Conservation (phyloP, 2,888 invertebrate species). For the Halictus ligatus region DNA sequence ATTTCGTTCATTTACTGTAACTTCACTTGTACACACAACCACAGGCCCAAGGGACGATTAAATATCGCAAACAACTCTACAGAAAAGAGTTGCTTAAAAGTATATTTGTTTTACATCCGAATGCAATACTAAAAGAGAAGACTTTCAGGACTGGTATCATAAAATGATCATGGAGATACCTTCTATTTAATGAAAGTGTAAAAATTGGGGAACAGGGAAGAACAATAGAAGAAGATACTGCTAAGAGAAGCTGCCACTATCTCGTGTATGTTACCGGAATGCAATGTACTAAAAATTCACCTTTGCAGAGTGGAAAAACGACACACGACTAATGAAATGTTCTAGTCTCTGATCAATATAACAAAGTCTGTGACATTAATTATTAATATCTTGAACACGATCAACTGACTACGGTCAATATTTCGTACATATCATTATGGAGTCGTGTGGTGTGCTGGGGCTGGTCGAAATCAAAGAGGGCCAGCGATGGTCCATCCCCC, state of each 20-base stretch:
- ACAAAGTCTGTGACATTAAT: not conserved
- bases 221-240: not conserved
- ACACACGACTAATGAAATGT: not conserved
- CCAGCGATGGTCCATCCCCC: not conserved
- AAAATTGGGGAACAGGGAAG: not conserved
- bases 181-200: not conserved
- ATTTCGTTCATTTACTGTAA: no score
- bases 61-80: not conserved
- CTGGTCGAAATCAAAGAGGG: constrained; percentile 4
- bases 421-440: not conserved
- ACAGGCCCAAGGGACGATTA: no score
- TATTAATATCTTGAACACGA: not conserved
- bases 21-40: no score
- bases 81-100: not conserved
- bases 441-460: not conserved
- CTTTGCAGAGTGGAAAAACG: not conserved
- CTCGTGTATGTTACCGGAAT: not conserved
- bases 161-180: not conserved
- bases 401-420: not conserved
- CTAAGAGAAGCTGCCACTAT: not conserved
- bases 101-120: not conserved
- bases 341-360: not conserved
- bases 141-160: not conserved
- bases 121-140: not conserved
- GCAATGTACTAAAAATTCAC: not conserved